These are phyloP conservation scores for Xiphophorus birchmanni DNA, from an alignment of 2,797 vertebrate species.

Conservation along the genomic window DNA sequence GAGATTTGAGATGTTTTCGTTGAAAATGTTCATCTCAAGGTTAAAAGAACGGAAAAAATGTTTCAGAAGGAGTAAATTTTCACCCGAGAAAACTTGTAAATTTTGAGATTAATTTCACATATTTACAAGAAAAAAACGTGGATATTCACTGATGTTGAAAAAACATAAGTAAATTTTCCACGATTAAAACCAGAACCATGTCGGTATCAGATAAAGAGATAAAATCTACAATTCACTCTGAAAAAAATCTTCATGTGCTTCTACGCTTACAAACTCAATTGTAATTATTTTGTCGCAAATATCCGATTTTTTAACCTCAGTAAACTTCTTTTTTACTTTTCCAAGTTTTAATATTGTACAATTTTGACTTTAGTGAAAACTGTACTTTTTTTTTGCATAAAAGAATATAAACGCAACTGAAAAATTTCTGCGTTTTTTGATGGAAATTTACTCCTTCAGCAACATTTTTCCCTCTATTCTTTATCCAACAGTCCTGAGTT, in stretches of 20 bases:
- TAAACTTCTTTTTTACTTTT: not conserved
- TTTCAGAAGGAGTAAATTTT: not conserved
- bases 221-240: not conserved
- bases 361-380: not conserved
- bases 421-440: not conserved
- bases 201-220: not conserved
- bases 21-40: not conserved
- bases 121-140: not conserved
- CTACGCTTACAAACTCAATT: no score
- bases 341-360: not conserved
- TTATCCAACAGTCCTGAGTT: not conserved
- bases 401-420: not conserved
- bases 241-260: not conserved
- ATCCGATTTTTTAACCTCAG: not conserved
- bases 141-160: not conserved
- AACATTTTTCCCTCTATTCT: not conserved
- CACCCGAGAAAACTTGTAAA: not conserved
- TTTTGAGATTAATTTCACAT: not conserved
- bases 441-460: not conserved
- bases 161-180: not conserved
- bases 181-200: not conserved
- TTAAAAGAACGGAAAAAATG: not conserved
- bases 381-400: not conserved
- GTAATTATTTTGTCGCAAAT: not conserved
- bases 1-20: no score